phyloP scores from a whole-genome alignment of 2,113 vertebrate genomes.

The Delphinus delphis region DNA sequence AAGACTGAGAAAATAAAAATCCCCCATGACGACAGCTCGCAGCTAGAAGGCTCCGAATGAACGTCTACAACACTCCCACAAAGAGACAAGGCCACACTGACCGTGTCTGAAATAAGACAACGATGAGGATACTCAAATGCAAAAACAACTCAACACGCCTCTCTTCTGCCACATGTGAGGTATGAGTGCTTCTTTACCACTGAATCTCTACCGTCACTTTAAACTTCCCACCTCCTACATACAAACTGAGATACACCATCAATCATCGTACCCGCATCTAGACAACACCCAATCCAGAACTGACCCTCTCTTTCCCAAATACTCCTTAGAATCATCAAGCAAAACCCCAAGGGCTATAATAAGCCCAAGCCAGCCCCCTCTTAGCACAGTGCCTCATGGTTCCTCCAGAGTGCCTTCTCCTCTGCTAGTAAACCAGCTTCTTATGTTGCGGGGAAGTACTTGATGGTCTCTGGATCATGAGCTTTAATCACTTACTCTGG shows the following conservation, averaged over 20 bases:
- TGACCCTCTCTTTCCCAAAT: neutral
- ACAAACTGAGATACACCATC: neutral
- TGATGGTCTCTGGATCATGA: neutral
- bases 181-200: neutral
- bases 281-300: neutral
- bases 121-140: neutral
- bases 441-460: too few relatives aligned
- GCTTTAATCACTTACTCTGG: neutral
- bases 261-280: neutral
- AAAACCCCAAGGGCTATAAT: neutral
- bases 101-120: neutral
- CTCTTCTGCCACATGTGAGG: neutral
- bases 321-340: neutral
- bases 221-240: neutral
- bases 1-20: neutral
- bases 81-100: neutral
- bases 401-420: neutral
- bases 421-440: neutral
- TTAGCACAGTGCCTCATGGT: fast-evolving
- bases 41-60: neutral
- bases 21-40: neutral
- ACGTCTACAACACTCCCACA: neutral
- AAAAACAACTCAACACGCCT: neutral
- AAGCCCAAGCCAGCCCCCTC: neutral
- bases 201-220: neutral